Conservation (phyloP, 2,113 vertebrate species). For the Tyrannus savana region DNA sequence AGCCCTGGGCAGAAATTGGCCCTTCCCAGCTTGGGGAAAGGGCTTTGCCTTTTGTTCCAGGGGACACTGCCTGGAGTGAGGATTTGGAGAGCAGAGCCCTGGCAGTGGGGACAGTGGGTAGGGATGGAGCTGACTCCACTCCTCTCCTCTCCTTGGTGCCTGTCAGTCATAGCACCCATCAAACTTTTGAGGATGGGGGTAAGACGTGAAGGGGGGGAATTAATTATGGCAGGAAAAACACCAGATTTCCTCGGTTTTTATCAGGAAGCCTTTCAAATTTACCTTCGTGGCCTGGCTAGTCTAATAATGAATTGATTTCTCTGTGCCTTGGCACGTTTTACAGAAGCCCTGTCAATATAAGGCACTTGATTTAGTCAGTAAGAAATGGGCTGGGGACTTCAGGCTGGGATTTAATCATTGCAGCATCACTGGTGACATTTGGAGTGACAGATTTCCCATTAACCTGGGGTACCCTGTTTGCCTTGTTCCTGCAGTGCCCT, state of each 20-base stretch:
- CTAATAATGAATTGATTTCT: slow-evolving; percentile 17
- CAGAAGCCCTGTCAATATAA: background rate
- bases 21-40: background rate
- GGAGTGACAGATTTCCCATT: slow-evolving; percentile 20
- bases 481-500: background rate
- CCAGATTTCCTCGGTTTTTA: background rate
- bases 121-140: fast-evolving
- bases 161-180: background rate
- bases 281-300: background rate
- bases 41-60: background rate
- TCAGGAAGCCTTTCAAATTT: background rate
- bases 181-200: background rate
- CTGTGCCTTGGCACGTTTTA: background rate
- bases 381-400: background rate
- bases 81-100: background rate
- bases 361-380: background rate
- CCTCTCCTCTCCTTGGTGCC: background rate
- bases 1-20: background rate
- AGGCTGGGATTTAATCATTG: background rate
- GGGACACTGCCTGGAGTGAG: background rate
- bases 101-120: background rate
- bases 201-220: background rate
- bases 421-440: background rate
- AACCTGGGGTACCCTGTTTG: background rate
- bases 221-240: background rate